Conservation (phyloP, 2,113 vertebrate genomes). For the Myocastor coypus region DNA sequence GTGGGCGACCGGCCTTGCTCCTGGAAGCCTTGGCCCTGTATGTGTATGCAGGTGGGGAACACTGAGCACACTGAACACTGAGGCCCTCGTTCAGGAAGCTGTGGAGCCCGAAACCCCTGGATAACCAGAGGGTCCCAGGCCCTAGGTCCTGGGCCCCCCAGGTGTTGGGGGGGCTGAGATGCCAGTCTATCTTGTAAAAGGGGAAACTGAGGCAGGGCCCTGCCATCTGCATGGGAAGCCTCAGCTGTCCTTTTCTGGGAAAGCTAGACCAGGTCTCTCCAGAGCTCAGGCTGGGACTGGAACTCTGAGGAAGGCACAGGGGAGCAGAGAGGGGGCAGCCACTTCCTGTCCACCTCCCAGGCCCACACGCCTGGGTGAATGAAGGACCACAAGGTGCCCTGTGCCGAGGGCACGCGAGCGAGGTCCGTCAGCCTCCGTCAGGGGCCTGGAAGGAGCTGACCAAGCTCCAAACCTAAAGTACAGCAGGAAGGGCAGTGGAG, state of each 20-base stretch:
- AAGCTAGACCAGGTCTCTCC: too few relatives aligned
- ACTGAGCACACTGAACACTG: accelerated
- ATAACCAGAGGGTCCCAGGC: too few relatives aligned
- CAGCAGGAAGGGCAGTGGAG: accelerated
- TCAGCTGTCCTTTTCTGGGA: accelerated
- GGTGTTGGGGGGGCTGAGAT: neutral
- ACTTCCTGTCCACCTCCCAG: neutral
- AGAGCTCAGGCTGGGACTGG: neutral
- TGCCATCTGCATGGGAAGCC: neutral
- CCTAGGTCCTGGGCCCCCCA: neutral
- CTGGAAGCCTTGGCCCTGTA: accelerated
- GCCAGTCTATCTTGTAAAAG: neutral
- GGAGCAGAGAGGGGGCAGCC: neutral
- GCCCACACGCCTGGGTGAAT: too few relatives aligned
- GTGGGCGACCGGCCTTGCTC: neutral
- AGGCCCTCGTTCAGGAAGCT: accelerated
- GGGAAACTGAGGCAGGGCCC: neutral
- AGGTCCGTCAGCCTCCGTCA: neutral
- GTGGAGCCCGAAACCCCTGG: neutral
- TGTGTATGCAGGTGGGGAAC: accelerated
- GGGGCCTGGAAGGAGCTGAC: neutral
- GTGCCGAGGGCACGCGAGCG: neutral
- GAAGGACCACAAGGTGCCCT: neutral
- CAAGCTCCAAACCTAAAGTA: neutral
- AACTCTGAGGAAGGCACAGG: neutral